phyloP scores from a whole-genome alignment of 2,113 vertebrate species.

The Mesembrinibis cayennensis region DNA sequence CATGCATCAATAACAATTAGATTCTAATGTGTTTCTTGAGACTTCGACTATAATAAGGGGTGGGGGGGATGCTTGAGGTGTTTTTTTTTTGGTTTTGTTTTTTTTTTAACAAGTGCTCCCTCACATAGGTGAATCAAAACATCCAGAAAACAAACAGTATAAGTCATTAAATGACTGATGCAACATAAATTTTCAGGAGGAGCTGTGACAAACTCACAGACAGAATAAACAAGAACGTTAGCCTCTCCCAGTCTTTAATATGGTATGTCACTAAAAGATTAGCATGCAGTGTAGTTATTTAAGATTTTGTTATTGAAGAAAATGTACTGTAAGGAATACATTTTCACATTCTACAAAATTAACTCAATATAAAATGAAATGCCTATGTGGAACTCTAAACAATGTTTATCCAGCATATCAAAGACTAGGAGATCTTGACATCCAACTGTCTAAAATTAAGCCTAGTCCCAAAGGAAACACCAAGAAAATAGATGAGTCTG shows the following conservation, averaged over 20 bases:
- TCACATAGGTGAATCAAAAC: neutral
- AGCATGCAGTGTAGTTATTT: neutral
- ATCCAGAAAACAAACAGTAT: neutral
- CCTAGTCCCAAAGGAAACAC: neutral
- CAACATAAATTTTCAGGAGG: neutral
- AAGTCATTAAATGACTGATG: neutral
- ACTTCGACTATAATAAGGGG: neutral
- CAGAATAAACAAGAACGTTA: neutral
- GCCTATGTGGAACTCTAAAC: neutral
- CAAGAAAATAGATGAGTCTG: neutral
- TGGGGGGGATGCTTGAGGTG: fast-evolving
- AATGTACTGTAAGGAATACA: neutral
- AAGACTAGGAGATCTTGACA: neutral
- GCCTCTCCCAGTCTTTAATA: neutral
- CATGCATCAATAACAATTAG: constrained; percentile 40
- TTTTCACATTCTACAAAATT: neutral
- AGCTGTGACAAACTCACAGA: neutral
- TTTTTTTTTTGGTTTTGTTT: neutral
- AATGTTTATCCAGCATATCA: neutral
- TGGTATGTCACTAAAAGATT: neutral
- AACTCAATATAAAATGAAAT: constrained; percentile 3
- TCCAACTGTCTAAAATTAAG: neutral
- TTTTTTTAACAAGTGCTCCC: neutral
- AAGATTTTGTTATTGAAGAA: neutral
- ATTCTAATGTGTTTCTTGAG: constrained; percentile 17